Evolutionary conservation across 2,888 invertebrate species (phyloP).

Genomic region (Acronicta leporina): DNA sequence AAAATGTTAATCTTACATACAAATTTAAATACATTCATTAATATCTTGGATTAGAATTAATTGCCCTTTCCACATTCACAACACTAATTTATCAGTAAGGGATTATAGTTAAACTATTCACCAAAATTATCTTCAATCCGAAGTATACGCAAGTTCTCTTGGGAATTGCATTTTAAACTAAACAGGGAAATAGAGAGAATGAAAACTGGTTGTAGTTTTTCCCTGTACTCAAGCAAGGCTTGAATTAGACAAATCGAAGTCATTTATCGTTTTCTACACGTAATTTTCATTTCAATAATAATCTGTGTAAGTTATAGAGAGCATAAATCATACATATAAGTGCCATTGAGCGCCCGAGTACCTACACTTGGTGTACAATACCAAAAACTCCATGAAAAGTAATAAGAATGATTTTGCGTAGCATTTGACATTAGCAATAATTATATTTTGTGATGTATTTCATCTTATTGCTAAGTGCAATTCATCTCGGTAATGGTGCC

Average conservation of each 20-base stretch:
- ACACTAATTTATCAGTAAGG: neutral
- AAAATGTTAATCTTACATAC: slow-evolving; percentile 46
- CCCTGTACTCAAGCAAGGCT: slow-evolving; percentile 38
- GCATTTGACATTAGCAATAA: no score
- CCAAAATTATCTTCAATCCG: slow-evolving; percentile 7
- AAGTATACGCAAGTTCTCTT: slow-evolving; percentile 12
- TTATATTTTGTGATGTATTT: no score
- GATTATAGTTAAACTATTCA: neutral
- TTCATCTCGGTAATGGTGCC: no score
- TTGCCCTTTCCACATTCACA: slow-evolving; percentile 1
- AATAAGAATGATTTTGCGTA: neutral
- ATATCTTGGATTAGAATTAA: slow-evolving; percentile 17
- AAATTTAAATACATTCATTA: slow-evolving; percentile 27
- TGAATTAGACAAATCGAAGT: slow-evolving; percentile 63
- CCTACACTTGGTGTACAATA: slow-evolving; percentile 9
- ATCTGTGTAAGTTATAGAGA: slow-evolving; percentile 68
- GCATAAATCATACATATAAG: slow-evolving; percentile 67
- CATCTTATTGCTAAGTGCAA: no score
- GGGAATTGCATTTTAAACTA: slow-evolving; percentile 25
- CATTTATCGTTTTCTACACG: slow-evolving; percentile 69
- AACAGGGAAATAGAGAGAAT: slow-evolving; percentile 36
- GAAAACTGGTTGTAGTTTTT: slow-evolving; percentile 39
- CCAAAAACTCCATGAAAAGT: slow-evolving; percentile 30
- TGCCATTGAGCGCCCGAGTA: slow-evolving; percentile 28
- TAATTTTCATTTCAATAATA: slow-evolving; percentile 71